A percentile compares a stretch with the other conserved stretches of the same genome.
Conservation (phyloP, 2,113 vertebrate species). For the Pelmatolapia mariae region DNA sequence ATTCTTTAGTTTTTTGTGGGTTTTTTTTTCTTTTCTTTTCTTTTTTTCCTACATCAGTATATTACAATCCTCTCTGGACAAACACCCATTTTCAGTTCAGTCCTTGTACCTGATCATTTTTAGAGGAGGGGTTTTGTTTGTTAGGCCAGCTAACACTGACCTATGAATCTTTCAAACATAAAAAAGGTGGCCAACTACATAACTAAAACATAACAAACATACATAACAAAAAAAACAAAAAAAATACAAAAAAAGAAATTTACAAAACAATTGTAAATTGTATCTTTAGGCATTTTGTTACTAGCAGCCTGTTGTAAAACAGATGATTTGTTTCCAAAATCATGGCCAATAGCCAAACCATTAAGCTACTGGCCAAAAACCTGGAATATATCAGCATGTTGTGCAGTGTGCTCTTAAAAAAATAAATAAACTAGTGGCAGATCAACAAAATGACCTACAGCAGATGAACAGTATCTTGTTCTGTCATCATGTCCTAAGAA, state of each 20-base stretch:
- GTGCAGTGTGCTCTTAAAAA: background rate
- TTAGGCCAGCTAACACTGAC: background rate
- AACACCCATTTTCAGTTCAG: background rate
- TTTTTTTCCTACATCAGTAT: background rate
- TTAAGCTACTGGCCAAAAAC: background rate
- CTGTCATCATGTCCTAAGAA: background rate
- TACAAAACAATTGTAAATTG: background rate
- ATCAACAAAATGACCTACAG: background rate
- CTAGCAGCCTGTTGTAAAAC: background rate
- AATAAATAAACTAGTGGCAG: background rate
- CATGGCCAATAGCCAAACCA: background rate
- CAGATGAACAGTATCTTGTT: background rate
- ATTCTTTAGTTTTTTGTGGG: background rate
- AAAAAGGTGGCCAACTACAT: background rate
- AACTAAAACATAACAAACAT: background rate
- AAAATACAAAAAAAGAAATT: background rate
- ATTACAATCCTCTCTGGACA: background rate
- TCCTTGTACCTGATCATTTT: background rate
- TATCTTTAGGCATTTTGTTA: background rate
- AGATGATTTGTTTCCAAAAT: background rate
- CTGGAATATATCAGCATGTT: background rate
- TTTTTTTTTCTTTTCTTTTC: rapidly evolving
- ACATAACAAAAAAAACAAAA: background rate
- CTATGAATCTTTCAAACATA: background rate
- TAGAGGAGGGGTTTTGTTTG: background rate